A percentile compares a stretch with the other conserved stretches of the same genome.
These are phyloP conservation scores for Menura novaehollandiae DNA, from an alignment of 2,113 vertebrate species.

Conservation along the genomic window DNA sequence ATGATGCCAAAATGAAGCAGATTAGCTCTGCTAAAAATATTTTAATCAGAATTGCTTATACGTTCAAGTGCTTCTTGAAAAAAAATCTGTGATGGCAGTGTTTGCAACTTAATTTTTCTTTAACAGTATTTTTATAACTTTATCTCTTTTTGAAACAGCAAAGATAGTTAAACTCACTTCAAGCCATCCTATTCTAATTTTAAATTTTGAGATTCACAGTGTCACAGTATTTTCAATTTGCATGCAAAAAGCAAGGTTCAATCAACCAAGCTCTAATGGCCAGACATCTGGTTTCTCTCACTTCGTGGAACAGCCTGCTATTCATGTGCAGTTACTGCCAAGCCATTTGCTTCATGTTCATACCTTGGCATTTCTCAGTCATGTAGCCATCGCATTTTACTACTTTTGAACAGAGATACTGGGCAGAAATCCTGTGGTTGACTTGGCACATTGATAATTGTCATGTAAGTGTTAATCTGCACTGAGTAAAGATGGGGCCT, in stretches of 20 bases:
- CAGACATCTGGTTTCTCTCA: not conserved
- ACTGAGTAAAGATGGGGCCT: not conserved
- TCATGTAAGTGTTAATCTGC: not conserved
- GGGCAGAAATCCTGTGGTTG: not conserved
- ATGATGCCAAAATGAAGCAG: not conserved
- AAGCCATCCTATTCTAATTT: not conserved
- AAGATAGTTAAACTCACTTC: not conserved
- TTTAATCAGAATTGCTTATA: not conserved
- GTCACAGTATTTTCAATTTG: not conserved
- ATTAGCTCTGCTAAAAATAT: not conserved
- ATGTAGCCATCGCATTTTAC: not conserved
- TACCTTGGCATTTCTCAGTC: not conserved
- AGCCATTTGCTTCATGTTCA: not conserved
- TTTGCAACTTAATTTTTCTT: not conserved
- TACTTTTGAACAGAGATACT: not conserved
- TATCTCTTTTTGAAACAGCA: not conserved
- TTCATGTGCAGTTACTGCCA: not conserved
- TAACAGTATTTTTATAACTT: not conserved
- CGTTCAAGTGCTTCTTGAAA: not conserved
- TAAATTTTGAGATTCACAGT: not conserved
- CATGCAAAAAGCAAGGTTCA: not conserved
- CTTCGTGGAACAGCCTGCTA: not conserved
- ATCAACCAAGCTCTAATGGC: not conserved
- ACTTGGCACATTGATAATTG: not conserved
- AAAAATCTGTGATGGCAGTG: not conserved